Conservation (phyloP, 2,888 invertebrate species). For the Elgonia sp. region DNA sequence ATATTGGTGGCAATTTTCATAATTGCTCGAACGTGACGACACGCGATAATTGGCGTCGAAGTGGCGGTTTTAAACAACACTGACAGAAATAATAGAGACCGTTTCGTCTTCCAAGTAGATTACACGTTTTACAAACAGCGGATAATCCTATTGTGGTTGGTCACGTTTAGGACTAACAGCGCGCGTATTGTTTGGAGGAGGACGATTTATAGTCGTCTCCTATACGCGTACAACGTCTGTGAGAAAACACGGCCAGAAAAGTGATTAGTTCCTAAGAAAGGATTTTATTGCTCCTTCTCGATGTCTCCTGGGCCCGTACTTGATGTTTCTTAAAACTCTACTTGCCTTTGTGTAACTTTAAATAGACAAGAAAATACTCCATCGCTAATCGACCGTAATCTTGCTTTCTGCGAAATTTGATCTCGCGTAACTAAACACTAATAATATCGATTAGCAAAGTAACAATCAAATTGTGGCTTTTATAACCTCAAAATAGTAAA, state of each 20-base stretch:
- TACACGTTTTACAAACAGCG: constrained; percentile 76
- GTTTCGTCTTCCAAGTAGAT: constrained; percentile 77
- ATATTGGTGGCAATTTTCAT: constrained; percentile 51
- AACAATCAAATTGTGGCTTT: too few species aligned
- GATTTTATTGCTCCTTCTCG: constrained; percentile 75
- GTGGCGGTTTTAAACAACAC: constrained; percentile 57
- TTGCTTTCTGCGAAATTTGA: constrained; percentile 42
- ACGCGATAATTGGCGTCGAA: constrained; percentile 60
- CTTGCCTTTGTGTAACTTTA: constrained; percentile 55
- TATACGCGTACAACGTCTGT: constrained; percentile 65
- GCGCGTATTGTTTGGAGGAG: constrained; percentile 68
- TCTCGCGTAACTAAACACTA: background rate
- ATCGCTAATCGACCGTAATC: constrained; percentile 53
- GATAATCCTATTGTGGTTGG: constrained; percentile 80
- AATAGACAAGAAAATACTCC: constrained; percentile 60
- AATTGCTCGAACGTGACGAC: constrained; percentile 59
- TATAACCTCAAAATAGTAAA: too few species aligned
- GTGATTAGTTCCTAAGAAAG: constrained; percentile 79
- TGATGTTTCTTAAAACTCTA: constrained; percentile 63
- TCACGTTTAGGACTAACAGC: constrained; percentile 77
- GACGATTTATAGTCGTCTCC: constrained; percentile 75
- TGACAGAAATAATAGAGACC: constrained; percentile 72
- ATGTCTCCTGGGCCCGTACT: constrained; percentile 60
- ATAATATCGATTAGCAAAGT: background rate
- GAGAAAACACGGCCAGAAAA: constrained; percentile 76